Evolutionary conservation across 2,888 invertebrate genomes (phyloP).

Genomic region (Deroplatys truncata): DNA sequence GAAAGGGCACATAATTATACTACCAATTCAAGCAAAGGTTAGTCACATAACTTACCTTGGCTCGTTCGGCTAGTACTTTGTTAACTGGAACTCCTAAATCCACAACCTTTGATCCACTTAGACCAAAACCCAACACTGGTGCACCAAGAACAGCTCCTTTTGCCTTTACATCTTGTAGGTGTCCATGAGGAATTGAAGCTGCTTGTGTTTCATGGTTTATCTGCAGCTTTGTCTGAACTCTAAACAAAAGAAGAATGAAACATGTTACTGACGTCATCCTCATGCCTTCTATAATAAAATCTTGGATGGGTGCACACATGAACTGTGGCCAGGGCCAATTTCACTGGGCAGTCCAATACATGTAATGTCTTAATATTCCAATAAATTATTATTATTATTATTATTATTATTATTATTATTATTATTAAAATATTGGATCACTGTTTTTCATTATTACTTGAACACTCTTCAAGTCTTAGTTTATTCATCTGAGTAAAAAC

Average conservation of each 20-base stretch:
- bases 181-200: background rate
- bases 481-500: no score
- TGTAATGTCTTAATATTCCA: no score
- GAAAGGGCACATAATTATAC: background rate
- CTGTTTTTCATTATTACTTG: no score
- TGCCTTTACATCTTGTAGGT: background rate
- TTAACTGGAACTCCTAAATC: conserved; percentile 36
- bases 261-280: no score
- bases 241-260: background rate
- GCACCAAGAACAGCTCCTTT: background rate
- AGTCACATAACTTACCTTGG: conserved; percentile 47
- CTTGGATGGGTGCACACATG: no score
- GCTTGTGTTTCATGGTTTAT: background rate
- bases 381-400: no score
- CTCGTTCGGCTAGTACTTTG: conserved; percentile 47
- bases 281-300: no score
- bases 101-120: background rate
- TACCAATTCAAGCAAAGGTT: background rate
- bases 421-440: no score
- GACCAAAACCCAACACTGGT: background rate
- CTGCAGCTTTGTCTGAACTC: background rate
- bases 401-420: no score
- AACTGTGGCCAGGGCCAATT: no score
- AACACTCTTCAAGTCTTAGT: no score
- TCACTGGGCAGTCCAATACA: no score